phyloP scores from a whole-genome alignment of 1,140 invertebrate species.

The Macrotrachela quadricornifera region DNA sequence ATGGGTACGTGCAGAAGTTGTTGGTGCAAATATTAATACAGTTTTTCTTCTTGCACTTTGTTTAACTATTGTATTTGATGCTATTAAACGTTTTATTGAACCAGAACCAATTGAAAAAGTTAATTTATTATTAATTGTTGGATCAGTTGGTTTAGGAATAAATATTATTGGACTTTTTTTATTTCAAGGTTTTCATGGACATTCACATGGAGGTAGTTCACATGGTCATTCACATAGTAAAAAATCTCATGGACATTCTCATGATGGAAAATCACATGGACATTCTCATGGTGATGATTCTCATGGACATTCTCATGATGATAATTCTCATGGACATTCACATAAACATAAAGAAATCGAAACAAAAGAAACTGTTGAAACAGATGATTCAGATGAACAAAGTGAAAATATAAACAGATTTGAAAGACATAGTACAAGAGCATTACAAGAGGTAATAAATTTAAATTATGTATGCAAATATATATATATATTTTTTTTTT shows the following conservation, averaged over 20 bases:
- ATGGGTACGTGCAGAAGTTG: slow-evolving; percentile 37
- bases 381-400: too few relatives aligned
- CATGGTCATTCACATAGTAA: not conserved
- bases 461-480: too few relatives aligned
- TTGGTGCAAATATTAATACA: slow-evolving; percentile 37
- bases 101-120: slow-evolving; percentile 45
- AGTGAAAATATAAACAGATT: too few relatives aligned
- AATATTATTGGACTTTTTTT: slow-evolving; percentile 36
- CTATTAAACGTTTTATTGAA: slow-evolving; percentile 23
- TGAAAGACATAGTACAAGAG: too few relatives aligned
- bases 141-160: slow-evolving; percentile 30
- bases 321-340: not conserved
- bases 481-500: too few relatives aligned
- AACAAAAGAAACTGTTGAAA: too few relatives aligned
- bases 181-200: slow-evolving; percentile 17
- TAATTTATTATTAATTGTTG: slow-evolving; percentile 34
- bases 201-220: slow-evolving; percentile 16
- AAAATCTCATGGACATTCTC: not conserved
- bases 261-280: not conserved
- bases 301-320: not conserved
- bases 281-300: not conserved
- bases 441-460: too few relatives aligned
- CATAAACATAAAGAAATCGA: not conserved
- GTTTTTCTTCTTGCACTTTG: slow-evolving; percentile 38
- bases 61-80: slow-evolving; percentile 37